phyloP scores from a whole-genome alignment of 2,888 invertebrate species.

The Creontiades dilutus region DNA sequence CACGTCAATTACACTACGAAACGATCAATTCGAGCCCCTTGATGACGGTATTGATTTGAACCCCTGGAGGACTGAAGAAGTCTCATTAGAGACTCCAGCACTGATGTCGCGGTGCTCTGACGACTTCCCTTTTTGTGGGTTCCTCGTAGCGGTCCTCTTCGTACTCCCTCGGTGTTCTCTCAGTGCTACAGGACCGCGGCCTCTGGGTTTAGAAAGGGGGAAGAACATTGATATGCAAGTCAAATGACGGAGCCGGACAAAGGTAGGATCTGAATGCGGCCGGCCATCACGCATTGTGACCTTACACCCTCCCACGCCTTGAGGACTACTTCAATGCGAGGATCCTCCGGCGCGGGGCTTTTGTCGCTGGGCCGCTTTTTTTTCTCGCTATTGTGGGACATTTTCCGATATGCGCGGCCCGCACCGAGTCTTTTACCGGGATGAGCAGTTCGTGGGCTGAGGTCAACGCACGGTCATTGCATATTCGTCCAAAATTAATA shows the following conservation, averaged over 20 bases:
- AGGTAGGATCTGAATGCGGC: conserved; percentile 41
- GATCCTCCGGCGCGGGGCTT: background rate
- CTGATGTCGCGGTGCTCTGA: background rate
- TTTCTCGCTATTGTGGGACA: conserved; percentile 37
- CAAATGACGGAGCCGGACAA: conserved; percentile 42
- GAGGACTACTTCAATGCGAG: conserved; percentile 21
- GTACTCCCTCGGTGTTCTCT: background rate
- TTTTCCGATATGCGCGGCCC: background rate
- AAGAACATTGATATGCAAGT: conserved; percentile 52
- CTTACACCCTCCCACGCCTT: conserved; percentile 47
- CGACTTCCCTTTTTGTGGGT: background rate
- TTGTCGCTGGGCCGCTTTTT: background rate
- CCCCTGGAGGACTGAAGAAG: background rate
- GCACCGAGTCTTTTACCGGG: background rate
- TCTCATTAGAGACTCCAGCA: background rate
- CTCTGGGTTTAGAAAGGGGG: background rate
- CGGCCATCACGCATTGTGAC: conserved; percentile 50
- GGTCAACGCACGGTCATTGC: background rate
- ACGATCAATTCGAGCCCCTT: background rate
- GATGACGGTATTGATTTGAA: conserved; percentile 17
- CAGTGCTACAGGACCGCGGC: background rate
- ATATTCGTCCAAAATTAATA: too few species aligned
- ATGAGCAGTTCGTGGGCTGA: background rate
- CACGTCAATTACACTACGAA: background rate
- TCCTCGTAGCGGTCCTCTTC: background rate